Conservation (phyloP, 2,113 vertebrate genomes). For the Spilogale gracilis region DNA sequence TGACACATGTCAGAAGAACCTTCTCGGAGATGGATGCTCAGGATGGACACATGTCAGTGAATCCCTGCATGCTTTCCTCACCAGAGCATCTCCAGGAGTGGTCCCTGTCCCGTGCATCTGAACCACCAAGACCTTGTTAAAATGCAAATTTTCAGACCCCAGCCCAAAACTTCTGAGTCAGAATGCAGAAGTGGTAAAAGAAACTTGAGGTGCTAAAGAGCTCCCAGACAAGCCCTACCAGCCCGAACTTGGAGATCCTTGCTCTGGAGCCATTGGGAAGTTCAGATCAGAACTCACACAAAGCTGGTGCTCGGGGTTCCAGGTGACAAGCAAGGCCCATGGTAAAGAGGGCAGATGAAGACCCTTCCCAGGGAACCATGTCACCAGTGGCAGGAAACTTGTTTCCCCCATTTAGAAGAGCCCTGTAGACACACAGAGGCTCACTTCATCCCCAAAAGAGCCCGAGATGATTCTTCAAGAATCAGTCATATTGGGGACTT, state of each 20-base stretch:
- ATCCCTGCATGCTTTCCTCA: not conserved
- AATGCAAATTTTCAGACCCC: not conserved
- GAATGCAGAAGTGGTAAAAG: not conserved
- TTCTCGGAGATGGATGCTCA: not conserved
- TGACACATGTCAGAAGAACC: accelerated
- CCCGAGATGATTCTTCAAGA: conserved; percentile 71
- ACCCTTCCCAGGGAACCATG: not conserved
- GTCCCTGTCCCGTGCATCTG: not conserved
- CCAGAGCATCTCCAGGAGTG: not conserved
- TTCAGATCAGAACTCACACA: not conserved
- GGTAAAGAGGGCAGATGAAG: not conserved
- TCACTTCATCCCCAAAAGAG: conserved; percentile 29
- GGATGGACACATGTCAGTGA: not conserved
- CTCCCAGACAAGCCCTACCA: not conserved
- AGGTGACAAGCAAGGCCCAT: not conserved
- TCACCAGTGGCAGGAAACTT: not conserved
- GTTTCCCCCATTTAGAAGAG: conserved; percentile 75
- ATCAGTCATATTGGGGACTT: not conserved
- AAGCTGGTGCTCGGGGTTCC: not conserved
- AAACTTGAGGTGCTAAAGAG: not conserved
- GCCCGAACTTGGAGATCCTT: not conserved
- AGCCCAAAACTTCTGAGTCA: not conserved
- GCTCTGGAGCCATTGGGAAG: not conserved
- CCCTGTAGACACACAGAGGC: conserved; percentile 69
- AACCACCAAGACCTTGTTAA: not conserved